Evolutionary conservation across 2,888 invertebrate genomes (phyloP).

Genomic region (Ichneumoninae sp.): DNA sequence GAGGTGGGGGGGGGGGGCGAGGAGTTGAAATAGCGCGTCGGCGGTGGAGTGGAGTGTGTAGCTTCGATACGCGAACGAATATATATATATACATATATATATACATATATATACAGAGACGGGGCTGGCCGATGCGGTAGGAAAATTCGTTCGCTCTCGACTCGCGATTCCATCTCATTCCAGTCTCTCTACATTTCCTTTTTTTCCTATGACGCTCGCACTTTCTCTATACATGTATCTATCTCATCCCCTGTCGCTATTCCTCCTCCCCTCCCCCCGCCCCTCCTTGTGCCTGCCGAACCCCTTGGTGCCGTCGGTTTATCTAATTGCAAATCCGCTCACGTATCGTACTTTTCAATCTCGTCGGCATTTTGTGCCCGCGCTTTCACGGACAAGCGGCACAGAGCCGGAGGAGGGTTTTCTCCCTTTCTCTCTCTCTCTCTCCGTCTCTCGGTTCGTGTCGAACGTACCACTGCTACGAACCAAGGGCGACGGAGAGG

Average conservation of each 20-base stretch:
- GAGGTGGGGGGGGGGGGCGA: neutral
- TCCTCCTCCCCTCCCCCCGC: neutral
- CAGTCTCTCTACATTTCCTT: slow-evolving; percentile 3
- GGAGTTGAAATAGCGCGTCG: slow-evolving; percentile 41
- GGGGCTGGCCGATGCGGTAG: slow-evolving; percentile 26
- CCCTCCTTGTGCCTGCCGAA: slow-evolving; percentile 21
- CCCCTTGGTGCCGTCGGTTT: slow-evolving; percentile 55
- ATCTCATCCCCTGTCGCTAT: slow-evolving; percentile 31
- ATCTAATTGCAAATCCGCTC: slow-evolving; percentile 69
- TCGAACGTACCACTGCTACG: slow-evolving; percentile 16
- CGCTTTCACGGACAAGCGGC: slow-evolving; percentile 52
- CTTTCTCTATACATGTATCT: slow-evolving; percentile 18
- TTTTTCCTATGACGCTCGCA: slow-evolving; percentile 2
- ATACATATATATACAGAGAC: neutral
- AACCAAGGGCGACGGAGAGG: neutral
- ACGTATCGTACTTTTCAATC: slow-evolving; percentile 67
- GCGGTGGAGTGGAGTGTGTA: slow-evolving; percentile 12
- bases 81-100: slow-evolving; percentile 3
- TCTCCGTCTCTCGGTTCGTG: neutral
- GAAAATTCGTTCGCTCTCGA: slow-evolving; percentile 70
- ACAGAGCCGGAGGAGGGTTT: slow-evolving; percentile 22
- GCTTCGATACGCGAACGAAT: slow-evolving; percentile 43
- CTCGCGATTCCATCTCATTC: slow-evolving; percentile 34
- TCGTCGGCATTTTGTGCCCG: slow-evolving; percentile 65
- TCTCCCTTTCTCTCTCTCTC: slow-evolving; percentile 10